Percentiles rank a stretch among this genome's conserved stretches.
phyloP scores from a whole-genome alignment of 2,797 vertebrate species.

The Melanotaenia parkinsoni region DNA sequence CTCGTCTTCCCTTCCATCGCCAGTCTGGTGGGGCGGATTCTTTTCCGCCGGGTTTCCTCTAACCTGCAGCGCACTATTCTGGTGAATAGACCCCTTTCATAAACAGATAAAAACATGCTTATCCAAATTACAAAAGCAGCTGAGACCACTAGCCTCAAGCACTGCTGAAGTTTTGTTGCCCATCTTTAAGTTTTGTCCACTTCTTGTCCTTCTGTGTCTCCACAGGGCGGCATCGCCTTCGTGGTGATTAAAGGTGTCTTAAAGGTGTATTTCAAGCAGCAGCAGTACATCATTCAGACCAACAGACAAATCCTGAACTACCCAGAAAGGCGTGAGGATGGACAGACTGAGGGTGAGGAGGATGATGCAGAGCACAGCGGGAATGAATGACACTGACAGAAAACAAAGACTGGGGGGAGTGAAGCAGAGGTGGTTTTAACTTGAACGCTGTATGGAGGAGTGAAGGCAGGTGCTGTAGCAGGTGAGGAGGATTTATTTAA shows the following conservation, averaged over 20 bases:
- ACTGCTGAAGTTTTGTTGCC: too few species aligned
- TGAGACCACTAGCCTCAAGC: too few species aligned
- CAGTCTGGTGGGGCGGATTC: conserved; percentile 79
- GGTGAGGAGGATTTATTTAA: too few species aligned
- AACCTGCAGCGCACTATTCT: conserved; percentile 83
- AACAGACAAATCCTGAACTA: conserved; percentile 83
- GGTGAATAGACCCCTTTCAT: conserved; percentile 60
- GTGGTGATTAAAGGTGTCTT: conserved; percentile 83
- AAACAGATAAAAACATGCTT: too few species aligned
- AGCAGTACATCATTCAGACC: conserved; percentile 82
- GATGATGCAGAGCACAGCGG: conserved; percentile 76
- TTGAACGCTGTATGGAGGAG: neutral
- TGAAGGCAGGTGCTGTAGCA: neutral
- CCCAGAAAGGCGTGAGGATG: conserved; percentile 54
- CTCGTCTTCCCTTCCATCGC: conserved; percentile 85
- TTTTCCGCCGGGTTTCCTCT: conserved; percentile 77
- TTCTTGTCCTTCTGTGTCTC: neutral
- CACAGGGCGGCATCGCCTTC: conserved; percentile 83
- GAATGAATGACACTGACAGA: conserved; percentile 57
- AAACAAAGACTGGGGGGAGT: neutral
- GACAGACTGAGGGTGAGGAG: conserved; percentile 28
- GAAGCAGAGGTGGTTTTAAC: neutral
- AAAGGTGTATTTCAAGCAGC: conserved; percentile 86
- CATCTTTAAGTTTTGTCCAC: too few species aligned
- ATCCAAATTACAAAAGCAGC: too few species aligned